Evolutionary conservation across 2,113 vertebrate genomes (phyloP).

Genomic region (Maccullochella peelii): DNA sequence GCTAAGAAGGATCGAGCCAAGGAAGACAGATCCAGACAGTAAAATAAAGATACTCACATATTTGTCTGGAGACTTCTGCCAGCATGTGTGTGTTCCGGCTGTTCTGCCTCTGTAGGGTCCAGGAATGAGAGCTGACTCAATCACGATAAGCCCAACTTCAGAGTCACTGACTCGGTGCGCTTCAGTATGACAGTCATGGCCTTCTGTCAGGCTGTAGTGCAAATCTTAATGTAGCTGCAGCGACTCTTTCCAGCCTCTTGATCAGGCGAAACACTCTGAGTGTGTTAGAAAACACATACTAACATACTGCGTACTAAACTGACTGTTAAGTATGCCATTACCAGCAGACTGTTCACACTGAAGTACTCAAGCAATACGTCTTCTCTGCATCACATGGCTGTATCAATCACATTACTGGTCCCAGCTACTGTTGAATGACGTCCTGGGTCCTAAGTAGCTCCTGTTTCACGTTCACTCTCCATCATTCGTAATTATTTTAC

Average conservation of each 20-base stretch:
- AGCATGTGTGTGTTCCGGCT: slow-evolving; percentile 72
- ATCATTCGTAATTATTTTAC: no score
- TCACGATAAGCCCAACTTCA: slow-evolving; percentile 3
- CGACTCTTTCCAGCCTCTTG: neutral
- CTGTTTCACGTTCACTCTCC: no score
- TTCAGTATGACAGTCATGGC: neutral
- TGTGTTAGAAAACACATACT: no score
- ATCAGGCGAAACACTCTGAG: neutral
- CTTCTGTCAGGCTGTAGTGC: slow-evolving; percentile 3
- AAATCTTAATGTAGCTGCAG: slow-evolving; percentile 6
- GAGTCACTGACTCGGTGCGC: neutral
- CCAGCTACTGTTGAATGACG: no score
- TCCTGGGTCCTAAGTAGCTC: no score
- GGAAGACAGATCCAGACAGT: slow-evolving; percentile 21
- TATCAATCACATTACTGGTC: no score
- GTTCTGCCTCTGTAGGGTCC: slow-evolving; percentile 44
- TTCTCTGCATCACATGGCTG: no score
- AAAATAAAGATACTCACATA: slow-evolving; percentile 58
- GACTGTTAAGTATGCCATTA: no score
- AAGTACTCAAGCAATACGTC: no score
- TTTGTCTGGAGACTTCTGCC: slow-evolving; percentile 54
- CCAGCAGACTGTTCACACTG: no score
- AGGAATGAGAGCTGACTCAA: slow-evolving; percentile 30
- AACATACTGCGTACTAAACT: no score
- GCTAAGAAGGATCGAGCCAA: neutral